Evolutionary conservation across 2,113 vertebrate genomes (phyloP), one percentile per base, ranked within the genome.

Genomic region (Bambusicola thoracicus): DNA sequence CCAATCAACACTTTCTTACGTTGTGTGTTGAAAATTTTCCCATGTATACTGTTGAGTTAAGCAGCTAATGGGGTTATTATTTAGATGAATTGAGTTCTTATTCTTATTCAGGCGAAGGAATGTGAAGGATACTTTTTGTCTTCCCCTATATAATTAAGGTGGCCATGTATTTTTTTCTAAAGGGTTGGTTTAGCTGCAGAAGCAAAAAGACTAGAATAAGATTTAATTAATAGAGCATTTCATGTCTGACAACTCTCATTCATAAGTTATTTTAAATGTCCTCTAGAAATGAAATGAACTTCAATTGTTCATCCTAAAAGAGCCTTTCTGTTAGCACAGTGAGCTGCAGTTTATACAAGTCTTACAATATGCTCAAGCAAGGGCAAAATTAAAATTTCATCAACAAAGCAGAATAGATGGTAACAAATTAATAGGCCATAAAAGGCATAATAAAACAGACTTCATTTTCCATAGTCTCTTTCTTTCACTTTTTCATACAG

Each of bases 101-200:
- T 98, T 98, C 97, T 98, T 95, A 97, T 98, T 98, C 98, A 99
- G 98, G 97, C 97, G 29, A 98, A 98, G 98, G 99, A 99, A 99
- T 99, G 98, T 98, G 99, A 99, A 99, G 98, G 98, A 99, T 99
- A 99, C 98, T 98, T 99, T 99, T 99, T 99, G 98, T 99, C 98
- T 97, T 97, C 97, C 96, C 92, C 97, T 97, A 97, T 91, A 97
- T 98, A 99, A 99, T 99, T 98, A 99, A 98, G 98, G 98, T 98
- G 98, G 97, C 97, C 95, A 96, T 97, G 98, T 98, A 98, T 98
- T 98, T 97, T 88, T 87, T 98, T 98, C 97, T 98, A 99, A 99
- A 99, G 98, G 97, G 97, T 97, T 97, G 97, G 97, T 98, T 98
- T 98, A 98, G 98, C 98, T 98, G 97, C 96, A 96, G 95, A 98